Evolutionary conservation across 2,797 vertebrate genomes (phyloP).

Genomic region (Gobio occitaniae): DNA sequence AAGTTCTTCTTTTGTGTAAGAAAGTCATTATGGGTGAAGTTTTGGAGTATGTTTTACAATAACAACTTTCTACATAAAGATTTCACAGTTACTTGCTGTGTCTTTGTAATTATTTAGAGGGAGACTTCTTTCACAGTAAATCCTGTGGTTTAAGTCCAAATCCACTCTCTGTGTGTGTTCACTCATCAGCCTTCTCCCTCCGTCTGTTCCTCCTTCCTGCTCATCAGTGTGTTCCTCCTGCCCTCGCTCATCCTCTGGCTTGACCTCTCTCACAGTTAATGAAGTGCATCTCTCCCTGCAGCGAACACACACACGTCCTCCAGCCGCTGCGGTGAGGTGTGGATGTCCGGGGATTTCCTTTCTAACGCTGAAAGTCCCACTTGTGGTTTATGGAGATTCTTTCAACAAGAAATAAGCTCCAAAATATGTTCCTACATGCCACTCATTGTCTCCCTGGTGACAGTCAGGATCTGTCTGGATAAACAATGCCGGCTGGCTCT

Average conservation of each 20-base stretch:
- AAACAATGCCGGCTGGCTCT: not conserved
- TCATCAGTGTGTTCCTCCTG: not conserved
- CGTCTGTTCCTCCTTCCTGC: not conserved
- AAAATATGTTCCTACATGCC: slow-evolving; percentile 22
- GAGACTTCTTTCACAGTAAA: not conserved
- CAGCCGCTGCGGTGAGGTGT: not conserved
- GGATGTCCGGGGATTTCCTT: slow-evolving; percentile 22
- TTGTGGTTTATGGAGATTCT: slow-evolving; percentile 18
- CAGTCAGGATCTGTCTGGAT: not conserved
- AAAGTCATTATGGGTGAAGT: not conserved
- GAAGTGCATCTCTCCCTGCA: not conserved
- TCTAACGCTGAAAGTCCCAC: not conserved
- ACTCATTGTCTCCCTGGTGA: slow-evolving; percentile 7
- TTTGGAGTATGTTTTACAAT: not conserved
- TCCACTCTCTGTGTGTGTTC: not conserved
- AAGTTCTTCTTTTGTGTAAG: too few species aligned
- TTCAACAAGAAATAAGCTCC: slow-evolving; percentile 9
- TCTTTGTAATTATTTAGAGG: not conserved
- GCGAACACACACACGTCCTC: slow-evolving; percentile 4
- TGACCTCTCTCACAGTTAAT: not conserved
- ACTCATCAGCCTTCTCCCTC: not conserved
- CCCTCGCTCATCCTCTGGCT: not conserved
- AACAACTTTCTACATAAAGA: not conserved
- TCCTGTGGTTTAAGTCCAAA: not conserved
- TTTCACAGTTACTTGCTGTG: not conserved